Evolutionary conservation across 2,113 vertebrate species (phyloP), one percentile per base, ranked within the genome.

Genomic region (Andinoacara biseriatus): DNA sequence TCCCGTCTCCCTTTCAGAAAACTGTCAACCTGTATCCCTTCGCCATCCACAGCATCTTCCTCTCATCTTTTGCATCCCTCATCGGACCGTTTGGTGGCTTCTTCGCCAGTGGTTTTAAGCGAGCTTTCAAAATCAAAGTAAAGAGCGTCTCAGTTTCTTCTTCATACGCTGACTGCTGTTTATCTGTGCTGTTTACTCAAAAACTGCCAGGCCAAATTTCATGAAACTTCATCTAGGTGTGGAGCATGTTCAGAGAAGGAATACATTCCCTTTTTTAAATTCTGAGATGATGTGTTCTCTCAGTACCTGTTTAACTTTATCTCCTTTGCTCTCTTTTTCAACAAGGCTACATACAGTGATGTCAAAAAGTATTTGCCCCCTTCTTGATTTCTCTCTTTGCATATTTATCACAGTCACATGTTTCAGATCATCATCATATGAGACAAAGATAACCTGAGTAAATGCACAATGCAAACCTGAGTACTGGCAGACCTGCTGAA

Each of bases 61-160:
- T 99, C 62, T 99, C 98, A 6, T 95, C 97, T 0, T 99, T 99
- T 58, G 98, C 93, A 0, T 99, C 98, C 0, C 94, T 99, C 88
- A 98, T 99, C 63, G 98, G 98, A 1, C 98, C 98, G 0, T 99
- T 99, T 4, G 98, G 98, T 56, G 98, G 98, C n/a, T 99, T 99
- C 93, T 99, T 99, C 7, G 98, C 98, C 76, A 99, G 98, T 69
- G 98, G 98, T 80, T 99, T 99, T 93, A 99, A 99, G 95, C 95
- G 98, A 94, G 98, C 98, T 65, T 99, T 99, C 89, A 99, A 99
- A 96, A 99, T 99, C 83, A 99, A 99, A 96, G 98, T 99, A 58
- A 74, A 20, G 11, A 43, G 10, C 22, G 3, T 76, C 29, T 78
- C 2, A 1, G 1, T 46, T 63, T 59, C 3, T 33, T 26, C 2